Conservation (phyloP, 2,113 vertebrate species). For the Chamaea fasciata region DNA sequence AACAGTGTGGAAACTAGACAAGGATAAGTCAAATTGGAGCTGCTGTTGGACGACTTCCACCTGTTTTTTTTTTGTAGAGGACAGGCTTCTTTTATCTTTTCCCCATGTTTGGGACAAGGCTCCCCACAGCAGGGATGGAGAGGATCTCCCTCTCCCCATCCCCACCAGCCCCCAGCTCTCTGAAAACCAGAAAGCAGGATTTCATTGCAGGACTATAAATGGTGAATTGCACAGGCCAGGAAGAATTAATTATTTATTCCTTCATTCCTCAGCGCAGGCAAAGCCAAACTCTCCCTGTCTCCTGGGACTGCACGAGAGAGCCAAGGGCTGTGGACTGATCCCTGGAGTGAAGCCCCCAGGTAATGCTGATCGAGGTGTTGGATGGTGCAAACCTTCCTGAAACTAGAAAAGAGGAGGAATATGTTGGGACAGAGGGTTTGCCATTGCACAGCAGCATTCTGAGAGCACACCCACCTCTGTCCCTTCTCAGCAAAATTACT, state of each 20-base stretch:
- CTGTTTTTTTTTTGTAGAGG: background rate
- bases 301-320: background rate
- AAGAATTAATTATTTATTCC: conserved; percentile 18
- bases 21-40: background rate
- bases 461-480: background rate
- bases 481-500: background rate
- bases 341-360: background rate
- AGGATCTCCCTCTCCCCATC: background rate
- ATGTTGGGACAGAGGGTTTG: background rate
- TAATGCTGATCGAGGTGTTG: background rate
- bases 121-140: background rate
- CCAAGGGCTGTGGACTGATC: background rate
- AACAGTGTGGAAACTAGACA: background rate
- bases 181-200: background rate
- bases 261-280: background rate
- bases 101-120: background rate
- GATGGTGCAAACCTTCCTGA: background rate
- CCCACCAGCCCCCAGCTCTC: background rate
- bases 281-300: background rate
- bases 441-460: background rate
- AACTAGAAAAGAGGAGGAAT: background rate
- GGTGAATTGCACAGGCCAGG: background rate
- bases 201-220: conserved; percentile 25
- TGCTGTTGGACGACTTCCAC: background rate
- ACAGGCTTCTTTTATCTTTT: background rate